phyloP scores from a whole-genome alignment of 2,113 vertebrate species.

The Taxidea taxus region DNA sequence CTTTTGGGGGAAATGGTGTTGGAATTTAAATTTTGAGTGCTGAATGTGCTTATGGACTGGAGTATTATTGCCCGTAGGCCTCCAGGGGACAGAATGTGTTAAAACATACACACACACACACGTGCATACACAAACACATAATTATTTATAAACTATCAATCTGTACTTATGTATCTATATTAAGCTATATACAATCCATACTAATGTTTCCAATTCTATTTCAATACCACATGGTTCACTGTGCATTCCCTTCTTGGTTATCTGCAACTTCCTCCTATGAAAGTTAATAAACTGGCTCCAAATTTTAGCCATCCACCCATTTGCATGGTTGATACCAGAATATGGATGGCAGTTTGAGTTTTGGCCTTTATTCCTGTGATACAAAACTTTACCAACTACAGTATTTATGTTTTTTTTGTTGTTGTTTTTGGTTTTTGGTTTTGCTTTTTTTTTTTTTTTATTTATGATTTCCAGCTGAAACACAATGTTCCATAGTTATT shows the following conservation, averaged over 20 bases:
- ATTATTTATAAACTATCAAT: not conserved
- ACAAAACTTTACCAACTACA: not conserved
- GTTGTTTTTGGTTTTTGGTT: not conserved
- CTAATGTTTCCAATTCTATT: not conserved
- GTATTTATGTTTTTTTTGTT: not conserved
- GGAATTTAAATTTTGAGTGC: not conserved
- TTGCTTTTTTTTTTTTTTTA: not conserved
- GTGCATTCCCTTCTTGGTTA: not conserved
- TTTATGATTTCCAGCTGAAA: not conserved
- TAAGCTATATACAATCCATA: not conserved
- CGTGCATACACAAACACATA: rapidly evolving
- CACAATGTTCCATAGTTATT: not conserved
- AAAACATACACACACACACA: not conserved
- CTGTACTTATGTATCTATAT: not conserved
- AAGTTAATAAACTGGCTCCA: too few species aligned
- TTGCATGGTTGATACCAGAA: not conserved
- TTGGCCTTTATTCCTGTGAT: not conserved
- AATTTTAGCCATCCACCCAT: not conserved
- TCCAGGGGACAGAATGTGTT: not conserved
- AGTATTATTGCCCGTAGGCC: not conserved
- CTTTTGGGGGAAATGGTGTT: not conserved
- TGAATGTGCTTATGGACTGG: not conserved
- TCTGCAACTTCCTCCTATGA: not conserved
- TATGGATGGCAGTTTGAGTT: not conserved
- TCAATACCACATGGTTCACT: not conserved